Conservation (phyloP, 2,113 vertebrate genomes). For the Ctenodactylus gundi region DNA sequence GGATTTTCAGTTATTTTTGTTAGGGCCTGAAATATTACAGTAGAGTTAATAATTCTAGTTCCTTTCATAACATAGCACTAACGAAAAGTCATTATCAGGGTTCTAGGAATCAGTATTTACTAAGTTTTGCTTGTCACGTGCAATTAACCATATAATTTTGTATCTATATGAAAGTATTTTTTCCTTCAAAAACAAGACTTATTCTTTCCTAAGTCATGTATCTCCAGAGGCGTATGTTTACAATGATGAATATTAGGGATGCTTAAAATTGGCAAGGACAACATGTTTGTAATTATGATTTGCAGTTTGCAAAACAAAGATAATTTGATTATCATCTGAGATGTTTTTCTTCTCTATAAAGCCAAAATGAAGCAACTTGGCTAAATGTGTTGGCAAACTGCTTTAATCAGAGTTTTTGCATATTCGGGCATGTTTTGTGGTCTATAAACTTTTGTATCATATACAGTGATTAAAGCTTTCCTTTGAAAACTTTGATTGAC, state of each 20-base stretch:
- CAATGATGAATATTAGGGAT: slow-evolving; percentile 7
- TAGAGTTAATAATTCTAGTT: not conserved
- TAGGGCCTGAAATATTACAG: not conserved
- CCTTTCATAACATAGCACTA: not conserved
- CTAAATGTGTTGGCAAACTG: slow-evolving; percentile 17
- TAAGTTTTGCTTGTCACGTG: not conserved
- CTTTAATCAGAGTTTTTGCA: slow-evolving; percentile 50
- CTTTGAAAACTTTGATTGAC: slow-evolving; percentile 10
- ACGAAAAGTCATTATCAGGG: not conserved
- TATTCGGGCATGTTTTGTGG: slow-evolving; percentile 6
- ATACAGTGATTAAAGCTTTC: slow-evolving; percentile 32
- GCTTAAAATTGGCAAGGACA: slow-evolving; percentile 8
- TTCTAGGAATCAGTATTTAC: not conserved
- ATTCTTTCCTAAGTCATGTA: not conserved
- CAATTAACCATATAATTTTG: not conserved
- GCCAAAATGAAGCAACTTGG: slow-evolving; percentile 40
- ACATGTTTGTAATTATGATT: slow-evolving; percentile 33
- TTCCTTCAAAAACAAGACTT: not conserved
- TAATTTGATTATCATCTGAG: slow-evolving; percentile 41
- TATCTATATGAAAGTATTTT: slow-evolving; percentile 10
- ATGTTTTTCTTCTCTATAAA: slow-evolving; percentile 46
- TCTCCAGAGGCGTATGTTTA: slow-evolving; percentile 23
- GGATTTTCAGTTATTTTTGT: too few relatives aligned
- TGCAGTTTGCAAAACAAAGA: not conserved
- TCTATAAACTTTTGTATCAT: not conserved